Base-by-base conservation (phyloP, 1,140 invertebrate species). In the Drosophila takahashii region DNA sequence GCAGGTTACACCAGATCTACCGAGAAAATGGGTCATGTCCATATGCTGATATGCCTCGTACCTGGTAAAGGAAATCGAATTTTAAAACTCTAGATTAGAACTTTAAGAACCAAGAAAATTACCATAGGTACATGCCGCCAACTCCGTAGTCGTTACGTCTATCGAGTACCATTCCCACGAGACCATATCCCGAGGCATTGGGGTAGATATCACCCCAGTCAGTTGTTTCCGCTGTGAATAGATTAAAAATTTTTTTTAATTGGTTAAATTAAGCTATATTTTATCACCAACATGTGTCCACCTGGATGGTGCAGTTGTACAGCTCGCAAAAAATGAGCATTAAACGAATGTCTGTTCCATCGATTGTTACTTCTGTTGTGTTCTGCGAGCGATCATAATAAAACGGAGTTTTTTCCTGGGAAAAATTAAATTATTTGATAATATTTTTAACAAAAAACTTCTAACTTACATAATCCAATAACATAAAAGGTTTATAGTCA, bases 401-500 rank as follows among this genome's bases (percentile, higher is more conserved):
- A 6, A 47, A 53, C 7, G 85, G 73, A 11, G 56, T 15, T 8
- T 45, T 75, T 4, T 59, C 15, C 84, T 89, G 15, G 7, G 16
- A 22, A 22, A 0, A 13, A 26, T 18, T 36, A n/a, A n/a, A 9
- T 18, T 32, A 44, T 13, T 13, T 1, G 5, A n/a, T n/a, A n/a
- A n/a, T 37, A 11, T 1, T 13, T 13, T 0, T 11, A 0, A 5
- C 10, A 1, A 1, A 60, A 39, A 34, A 18, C 0, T 11, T 9
- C 6, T 0, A 2, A 62, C 83, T 36, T 45, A 91, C 83, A 67
- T 75, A 77, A 36, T 87, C 67, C 1, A 91, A 2, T 10, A 85
- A 16, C 77, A 91, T 81, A 39, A 89, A 91, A 6, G 90, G 90
- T 8, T 86, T 76, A 41, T 91, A 91, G 60, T 91, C 72, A 2